Evolutionary conservation across 2,113 vertebrate species (phyloP).

Genomic region (Solenodon paradoxus): DNA sequence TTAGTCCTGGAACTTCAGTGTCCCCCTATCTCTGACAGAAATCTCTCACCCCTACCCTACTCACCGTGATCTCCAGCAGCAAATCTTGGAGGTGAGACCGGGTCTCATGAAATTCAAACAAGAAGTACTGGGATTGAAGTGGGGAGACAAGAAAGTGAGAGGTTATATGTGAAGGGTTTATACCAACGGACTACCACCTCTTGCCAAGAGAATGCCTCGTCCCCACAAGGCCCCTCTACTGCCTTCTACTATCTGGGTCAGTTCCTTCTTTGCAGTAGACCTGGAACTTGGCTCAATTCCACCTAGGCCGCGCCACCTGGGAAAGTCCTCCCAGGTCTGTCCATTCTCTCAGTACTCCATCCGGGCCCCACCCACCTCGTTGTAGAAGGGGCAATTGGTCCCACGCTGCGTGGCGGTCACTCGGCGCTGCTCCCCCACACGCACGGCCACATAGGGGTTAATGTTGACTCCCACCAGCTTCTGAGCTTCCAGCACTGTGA

Average conservation of each 20-base stretch:
- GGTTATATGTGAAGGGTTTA: background rate
- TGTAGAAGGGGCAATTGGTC: conserved; percentile 92
- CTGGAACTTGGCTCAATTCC: accelerated
- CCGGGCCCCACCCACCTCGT: conserved; percentile 77
- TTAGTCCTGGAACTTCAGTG: background rate
- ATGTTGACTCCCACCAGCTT: conserved; percentile 95
- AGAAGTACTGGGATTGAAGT: conserved; percentile 89
- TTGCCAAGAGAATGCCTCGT: background rate
- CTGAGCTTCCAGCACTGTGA: conserved; percentile 94
- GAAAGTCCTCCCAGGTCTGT: background rate
- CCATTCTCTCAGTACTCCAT: background rate
- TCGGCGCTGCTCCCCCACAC: conserved; percentile 89
- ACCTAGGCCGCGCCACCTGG: background rate
- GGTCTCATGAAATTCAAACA: conserved; percentile 93
- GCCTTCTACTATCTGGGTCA: no score
- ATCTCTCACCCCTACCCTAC: background rate
- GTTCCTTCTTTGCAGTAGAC: background rate
- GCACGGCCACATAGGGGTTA: conserved; percentile 91
- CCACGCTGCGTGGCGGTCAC: conserved; percentile 89
- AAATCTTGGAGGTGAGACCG: conserved; percentile 76
- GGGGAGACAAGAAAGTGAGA: background rate
- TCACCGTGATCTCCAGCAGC: conserved; percentile 70
- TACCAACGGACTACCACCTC: background rate
- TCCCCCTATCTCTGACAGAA: background rate
- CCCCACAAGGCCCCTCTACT: background rate